Evolutionary conservation across 2,113 vertebrate species (phyloP).

Genomic region (Gorsachius goisagi): DNA sequence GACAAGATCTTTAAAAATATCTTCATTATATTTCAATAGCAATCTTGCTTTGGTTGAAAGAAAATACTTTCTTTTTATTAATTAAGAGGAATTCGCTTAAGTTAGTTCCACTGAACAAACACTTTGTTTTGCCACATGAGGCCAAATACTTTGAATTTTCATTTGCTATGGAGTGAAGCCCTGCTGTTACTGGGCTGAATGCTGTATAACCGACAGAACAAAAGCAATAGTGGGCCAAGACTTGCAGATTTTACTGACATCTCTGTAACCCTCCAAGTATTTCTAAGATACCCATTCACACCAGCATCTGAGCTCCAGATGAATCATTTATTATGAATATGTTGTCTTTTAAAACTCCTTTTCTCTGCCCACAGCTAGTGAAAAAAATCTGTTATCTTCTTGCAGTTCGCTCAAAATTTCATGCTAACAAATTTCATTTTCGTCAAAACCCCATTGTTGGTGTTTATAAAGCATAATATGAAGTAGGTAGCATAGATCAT

Average conservation of each 20-base stretch:
- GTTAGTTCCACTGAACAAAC: slow-evolving; percentile 28
- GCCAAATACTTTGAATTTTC: slow-evolving; percentile 41
- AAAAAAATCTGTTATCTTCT: background rate
- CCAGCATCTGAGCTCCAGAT: background rate
- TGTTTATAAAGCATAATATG: background rate
- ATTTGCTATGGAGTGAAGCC: background rate
- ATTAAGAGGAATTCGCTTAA: slow-evolving; percentile 30
- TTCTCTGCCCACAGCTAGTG: background rate
- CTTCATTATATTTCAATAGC: background rate
- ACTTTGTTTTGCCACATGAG: slow-evolving; percentile 5
- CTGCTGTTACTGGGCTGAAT: background rate
- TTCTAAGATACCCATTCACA: background rate
- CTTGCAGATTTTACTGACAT: background rate
- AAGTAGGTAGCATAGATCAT: background rate
- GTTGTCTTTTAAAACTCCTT: background rate
- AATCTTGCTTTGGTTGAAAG: background rate
- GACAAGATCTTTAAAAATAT: background rate
- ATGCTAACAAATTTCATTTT: background rate
- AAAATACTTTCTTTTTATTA: slow-evolving; percentile 26
- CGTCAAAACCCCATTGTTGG: background rate
- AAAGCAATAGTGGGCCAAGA: background rate
- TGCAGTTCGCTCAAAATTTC: background rate
- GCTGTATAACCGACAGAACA: background rate
- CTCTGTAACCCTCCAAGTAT: background rate
- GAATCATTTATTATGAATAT: background rate